phyloP scores from a whole-genome alignment of 2,888 invertebrate species.

The Orthosia gothica region DNA sequence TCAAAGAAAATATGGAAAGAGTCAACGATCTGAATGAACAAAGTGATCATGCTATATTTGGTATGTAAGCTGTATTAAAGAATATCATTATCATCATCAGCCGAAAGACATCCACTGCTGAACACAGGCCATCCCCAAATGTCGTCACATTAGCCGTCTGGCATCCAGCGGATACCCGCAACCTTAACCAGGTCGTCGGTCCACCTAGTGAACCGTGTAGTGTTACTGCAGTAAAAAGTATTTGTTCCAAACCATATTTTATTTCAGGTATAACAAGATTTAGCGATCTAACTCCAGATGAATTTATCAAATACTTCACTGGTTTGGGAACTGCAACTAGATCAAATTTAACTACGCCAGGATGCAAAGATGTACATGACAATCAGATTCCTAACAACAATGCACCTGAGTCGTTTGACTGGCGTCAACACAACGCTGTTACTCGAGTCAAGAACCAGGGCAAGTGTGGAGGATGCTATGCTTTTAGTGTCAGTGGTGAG shows the following conservation, averaged over 20 bases:
- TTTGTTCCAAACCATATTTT: not conserved
- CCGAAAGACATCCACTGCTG: too few species aligned
- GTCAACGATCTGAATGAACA: conserved; percentile 24
- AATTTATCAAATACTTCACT: conserved; percentile 29
- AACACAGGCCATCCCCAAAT: too few species aligned
- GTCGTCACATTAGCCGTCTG: too few species aligned
- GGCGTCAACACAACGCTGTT: conserved; percentile 95
- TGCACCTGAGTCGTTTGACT: conserved; percentile 88
- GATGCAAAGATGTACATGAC: conserved; percentile 21
- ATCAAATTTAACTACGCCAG: conserved; percentile 2
- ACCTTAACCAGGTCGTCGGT: too few species aligned
- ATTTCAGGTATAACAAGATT: conserved; percentile 57
- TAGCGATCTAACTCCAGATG: conserved; percentile 47
- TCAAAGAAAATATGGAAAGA: conserved; percentile 34
- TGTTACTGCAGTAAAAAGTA: not conserved
- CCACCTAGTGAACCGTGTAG: too few species aligned
- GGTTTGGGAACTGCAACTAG: conserved; percentile 1
- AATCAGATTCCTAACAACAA: conserved; percentile 41
- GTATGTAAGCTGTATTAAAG: conserved; percentile 12
- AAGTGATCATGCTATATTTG: conserved; percentile 34
- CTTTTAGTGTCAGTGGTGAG: conserved; percentile 77
- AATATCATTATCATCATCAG: too few species aligned
- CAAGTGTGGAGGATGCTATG: conserved; percentile 95
- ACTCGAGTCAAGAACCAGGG: conserved; percentile 95
- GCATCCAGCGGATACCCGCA: too few species aligned